Conservation (phyloP, 2,797 vertebrate species). For the Pteropus rufus region DNA sequence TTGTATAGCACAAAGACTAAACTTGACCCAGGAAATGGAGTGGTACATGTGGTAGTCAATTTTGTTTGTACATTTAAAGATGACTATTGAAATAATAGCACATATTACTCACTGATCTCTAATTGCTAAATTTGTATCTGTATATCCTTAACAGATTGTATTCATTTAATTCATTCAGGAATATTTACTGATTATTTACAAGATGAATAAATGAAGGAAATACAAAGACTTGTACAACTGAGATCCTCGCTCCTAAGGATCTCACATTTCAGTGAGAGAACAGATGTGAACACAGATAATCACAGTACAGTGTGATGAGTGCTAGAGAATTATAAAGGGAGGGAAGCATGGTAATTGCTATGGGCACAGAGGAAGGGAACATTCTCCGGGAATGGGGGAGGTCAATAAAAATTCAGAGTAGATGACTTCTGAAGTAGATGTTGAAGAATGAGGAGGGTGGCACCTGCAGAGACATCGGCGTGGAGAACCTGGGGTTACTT, state of each 20-base stretch:
- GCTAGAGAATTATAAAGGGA: not conserved
- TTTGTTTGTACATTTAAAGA: not conserved
- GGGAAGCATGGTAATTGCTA: not conserved
- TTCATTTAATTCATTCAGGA: not conserved
- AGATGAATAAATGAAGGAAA: not conserved
- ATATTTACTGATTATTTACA: not conserved
- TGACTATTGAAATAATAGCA: not conserved
- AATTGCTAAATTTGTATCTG: not conserved
- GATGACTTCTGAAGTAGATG: not conserved
- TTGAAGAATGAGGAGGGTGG: not conserved
- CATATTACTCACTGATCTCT: not conserved
- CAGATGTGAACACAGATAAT: not conserved
- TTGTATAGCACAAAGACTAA: not conserved
- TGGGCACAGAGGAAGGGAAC: not conserved
- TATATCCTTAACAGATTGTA: not conserved
- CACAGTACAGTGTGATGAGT: not conserved
- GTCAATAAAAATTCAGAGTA: not conserved
- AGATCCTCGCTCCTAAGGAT: not conserved
- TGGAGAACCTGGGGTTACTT: not conserved
- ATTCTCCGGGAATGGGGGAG: not conserved
- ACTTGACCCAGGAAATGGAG: not conserved
- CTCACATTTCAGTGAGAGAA: not conserved
- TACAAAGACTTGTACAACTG: not conserved
- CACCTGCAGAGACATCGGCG: fast-evolving
- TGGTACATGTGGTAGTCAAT: not conserved